A percentile compares a stretch with the other conserved stretches of the same genome.
Conservation (phyloP, 2,113 vertebrate genomes). For the Bubo scandiacus region DNA sequence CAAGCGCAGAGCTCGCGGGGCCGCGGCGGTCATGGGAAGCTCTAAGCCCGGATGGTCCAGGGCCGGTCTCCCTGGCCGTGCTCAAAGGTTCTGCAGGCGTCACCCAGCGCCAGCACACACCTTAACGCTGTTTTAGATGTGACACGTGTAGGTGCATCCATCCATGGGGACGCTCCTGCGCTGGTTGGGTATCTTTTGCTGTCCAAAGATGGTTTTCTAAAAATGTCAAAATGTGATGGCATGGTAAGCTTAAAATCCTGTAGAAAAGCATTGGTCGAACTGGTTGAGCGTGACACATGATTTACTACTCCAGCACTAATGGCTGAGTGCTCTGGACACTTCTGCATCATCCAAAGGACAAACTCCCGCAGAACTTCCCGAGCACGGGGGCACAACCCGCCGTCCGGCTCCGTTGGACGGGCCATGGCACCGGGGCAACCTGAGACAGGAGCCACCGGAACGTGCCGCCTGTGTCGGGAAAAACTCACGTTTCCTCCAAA, state of each 20-base stretch:
- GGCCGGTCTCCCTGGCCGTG: too few species aligned
- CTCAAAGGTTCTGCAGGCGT: neutral
- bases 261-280: neutral
- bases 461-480: accelerated
- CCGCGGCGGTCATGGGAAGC: neutral
- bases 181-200: too few species aligned
- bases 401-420: too few species aligned
- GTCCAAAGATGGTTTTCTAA: neutral
- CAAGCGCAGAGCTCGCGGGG: neutral
- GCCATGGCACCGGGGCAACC: accelerated
- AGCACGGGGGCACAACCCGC: accelerated
- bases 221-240: accelerated
- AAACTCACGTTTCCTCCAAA: neutral
- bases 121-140: accelerated
- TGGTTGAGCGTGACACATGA: too few species aligned
- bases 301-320: neutral
- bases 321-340: accelerated
- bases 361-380: neutral
- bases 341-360: accelerated
- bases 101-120: accelerated
- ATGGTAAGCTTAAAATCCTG: neutral
- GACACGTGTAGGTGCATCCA: accelerated
- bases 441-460: accelerated
- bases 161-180: accelerated
- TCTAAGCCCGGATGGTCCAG: too few species aligned